A percentile compares a stretch with the other conserved stretches of the same genome.
phyloP scores from a whole-genome alignment of 2,888 invertebrate species.

The Cephalotes varians region DNA sequence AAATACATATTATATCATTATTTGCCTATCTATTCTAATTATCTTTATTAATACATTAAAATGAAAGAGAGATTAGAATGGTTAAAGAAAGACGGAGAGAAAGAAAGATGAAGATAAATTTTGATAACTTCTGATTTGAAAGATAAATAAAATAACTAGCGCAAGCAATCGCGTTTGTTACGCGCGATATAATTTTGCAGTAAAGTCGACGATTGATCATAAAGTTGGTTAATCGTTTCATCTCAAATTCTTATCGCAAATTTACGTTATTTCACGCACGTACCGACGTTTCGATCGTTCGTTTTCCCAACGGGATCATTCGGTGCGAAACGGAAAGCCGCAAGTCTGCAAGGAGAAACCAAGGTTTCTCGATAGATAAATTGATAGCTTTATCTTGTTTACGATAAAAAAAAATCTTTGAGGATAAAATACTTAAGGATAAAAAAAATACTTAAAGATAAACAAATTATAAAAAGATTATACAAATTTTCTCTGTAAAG shows the following conservation, averaged over 20 bases:
- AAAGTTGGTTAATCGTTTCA: slow-evolving; percentile 69
- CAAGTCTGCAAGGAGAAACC: slow-evolving; percentile 29
- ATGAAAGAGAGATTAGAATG: neutral
- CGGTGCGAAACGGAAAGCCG: neutral
- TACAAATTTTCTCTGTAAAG: neutral
- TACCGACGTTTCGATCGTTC: slow-evolving; percentile 50
- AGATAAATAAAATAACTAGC: slow-evolving; percentile 30
- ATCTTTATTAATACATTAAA: neutral
- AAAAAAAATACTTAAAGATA: too few relatives aligned
- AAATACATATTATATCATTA: neutral
- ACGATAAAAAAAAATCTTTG: too few relatives aligned
- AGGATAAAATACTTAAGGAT: neutral
- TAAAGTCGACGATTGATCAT: slow-evolving; percentile 49
- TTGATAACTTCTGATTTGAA: slow-evolving; percentile 26
- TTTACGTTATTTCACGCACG: slow-evolving; percentile 52
- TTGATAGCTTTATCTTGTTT: slow-evolving; percentile 11
- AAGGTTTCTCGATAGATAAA: slow-evolving; percentile 6
- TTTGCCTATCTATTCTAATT: neutral
- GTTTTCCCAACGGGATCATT: slow-evolving; percentile 52
- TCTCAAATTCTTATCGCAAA: slow-evolving; percentile 51
- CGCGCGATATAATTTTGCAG: slow-evolving; percentile 61
- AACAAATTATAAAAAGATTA: neutral
- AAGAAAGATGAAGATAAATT: neutral
- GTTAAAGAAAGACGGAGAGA: neutral
- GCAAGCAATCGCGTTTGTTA: slow-evolving; percentile 38